Evolutionary conservation across 1,140 invertebrate genomes (phyloP).

Genomic region (Helicorthomorpha holstii): DNA sequence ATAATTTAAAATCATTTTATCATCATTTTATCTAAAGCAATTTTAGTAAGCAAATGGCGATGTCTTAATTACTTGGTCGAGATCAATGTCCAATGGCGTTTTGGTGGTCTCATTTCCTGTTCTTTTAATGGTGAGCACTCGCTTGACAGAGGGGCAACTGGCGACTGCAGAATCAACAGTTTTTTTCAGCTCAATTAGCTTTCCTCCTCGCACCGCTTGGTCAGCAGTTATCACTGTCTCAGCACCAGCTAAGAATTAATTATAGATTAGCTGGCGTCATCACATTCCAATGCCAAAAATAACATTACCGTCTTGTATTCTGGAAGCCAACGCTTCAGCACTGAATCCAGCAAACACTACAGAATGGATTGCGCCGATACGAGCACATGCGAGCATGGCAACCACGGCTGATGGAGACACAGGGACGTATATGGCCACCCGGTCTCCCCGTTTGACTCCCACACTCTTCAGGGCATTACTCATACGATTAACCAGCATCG

Average conservation of each 20-base stretch:
- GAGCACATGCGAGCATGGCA: slow-evolving; percentile 31
- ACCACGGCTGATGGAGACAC: slow-evolving; percentile 29
- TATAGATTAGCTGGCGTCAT: neutral
- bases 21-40: neutral
- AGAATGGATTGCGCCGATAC: slow-evolving; percentile 35
- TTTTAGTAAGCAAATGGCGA: neutral
- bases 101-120: slow-evolving; percentile 23
- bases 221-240: slow-evolving; percentile 33
- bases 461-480: slow-evolving; percentile 27
- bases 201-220: slow-evolving; percentile 31
- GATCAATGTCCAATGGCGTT: slow-evolving; percentile 20
- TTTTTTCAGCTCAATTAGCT: slow-evolving; percentile 30
- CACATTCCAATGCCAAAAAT: neutral
- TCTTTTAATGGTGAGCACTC: slow-evolving; percentile 29
- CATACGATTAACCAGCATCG: slow-evolving; percentile 26
- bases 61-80: slow-evolving; percentile 18
- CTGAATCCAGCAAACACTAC: slow-evolving; percentile 44
- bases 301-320: slow-evolving; percentile 31
- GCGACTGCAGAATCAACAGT: slow-evolving; percentile 31
- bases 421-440: slow-evolving; percentile 36
- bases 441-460: slow-evolving; percentile 32
- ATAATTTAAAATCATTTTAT: neutral
- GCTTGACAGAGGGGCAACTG: slow-evolving; percentile 24
- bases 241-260: slow-evolving; percentile 22
- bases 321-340: slow-evolving; percentile 32